Conservation (phyloP, 2,888 invertebrate genomes). For the Drosophila ustulata region DNA sequence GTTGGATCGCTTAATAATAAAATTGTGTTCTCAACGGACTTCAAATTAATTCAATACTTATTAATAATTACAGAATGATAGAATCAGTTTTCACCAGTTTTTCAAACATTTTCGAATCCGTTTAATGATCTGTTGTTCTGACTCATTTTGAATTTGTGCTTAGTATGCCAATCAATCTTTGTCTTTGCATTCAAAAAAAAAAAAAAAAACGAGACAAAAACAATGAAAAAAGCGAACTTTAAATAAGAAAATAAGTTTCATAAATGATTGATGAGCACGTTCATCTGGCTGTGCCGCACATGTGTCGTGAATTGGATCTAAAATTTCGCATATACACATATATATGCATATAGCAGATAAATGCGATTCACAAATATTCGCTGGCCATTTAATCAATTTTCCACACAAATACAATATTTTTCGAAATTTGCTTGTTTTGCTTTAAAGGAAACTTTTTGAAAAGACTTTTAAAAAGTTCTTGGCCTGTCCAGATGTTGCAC, state of each 20-base stretch:
- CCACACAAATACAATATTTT: slow-evolving; percentile 7
- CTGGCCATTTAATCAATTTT: slow-evolving; percentile 23
- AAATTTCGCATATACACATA: slow-evolving; percentile 33
- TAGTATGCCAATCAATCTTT: slow-evolving; percentile 74
- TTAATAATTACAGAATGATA: not conserved
- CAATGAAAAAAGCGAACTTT: slow-evolving; percentile 26
- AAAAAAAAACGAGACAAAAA: slow-evolving; percentile 13
- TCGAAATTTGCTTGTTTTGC: not conserved
- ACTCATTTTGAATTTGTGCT: slow-evolving; percentile 24
- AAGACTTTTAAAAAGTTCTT: slow-evolving; percentile 12
- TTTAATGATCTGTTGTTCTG: not conserved
- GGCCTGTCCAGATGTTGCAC: slow-evolving; percentile 13
- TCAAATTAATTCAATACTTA: not conserved
- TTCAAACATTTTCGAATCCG: not conserved
- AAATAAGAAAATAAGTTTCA: slow-evolving; percentile 72
- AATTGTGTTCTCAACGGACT: not conserved
- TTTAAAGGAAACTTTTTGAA: slow-evolving; percentile 7
- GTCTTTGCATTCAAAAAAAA: slow-evolving; percentile 45
- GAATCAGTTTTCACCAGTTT: not conserved
- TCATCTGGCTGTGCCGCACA: slow-evolving; percentile 43
- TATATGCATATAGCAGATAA: slow-evolving; percentile 27
- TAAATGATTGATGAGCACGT: slow-evolving; percentile 69
- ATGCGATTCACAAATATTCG: slow-evolving; percentile 31
- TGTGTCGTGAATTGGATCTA: slow-evolving; percentile 51
- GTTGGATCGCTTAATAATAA: slow-evolving; percentile 5